Conservation (phyloP, 2,797 vertebrate species). For the Miichthys miiuy region DNA sequence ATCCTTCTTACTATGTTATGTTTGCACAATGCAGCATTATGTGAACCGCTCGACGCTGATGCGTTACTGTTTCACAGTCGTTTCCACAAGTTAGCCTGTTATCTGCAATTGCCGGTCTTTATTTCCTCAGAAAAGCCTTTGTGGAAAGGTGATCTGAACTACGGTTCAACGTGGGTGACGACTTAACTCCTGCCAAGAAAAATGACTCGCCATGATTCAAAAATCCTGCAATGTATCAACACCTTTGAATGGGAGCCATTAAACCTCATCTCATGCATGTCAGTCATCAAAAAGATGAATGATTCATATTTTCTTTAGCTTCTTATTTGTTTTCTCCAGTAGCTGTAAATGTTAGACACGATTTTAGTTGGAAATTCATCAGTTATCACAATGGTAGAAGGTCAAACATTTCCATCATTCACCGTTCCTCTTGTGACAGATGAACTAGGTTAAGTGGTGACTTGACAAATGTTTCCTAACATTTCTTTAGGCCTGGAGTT, state of each 20-base stretch:
- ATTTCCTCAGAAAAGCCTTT: neutral
- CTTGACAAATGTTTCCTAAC: constrained; percentile 29
- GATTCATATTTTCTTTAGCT: neutral
- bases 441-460: neutral
- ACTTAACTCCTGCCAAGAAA: neutral
- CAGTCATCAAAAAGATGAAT: neutral
- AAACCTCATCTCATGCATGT: neutral
- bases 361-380: neutral
- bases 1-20: too few species aligned
- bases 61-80: neutral
- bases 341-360: neutral
- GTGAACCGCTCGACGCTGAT: neutral
- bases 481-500: constrained; percentile 19
- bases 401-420: neutral
- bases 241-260: neutral
- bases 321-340: neutral
- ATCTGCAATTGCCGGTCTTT: neutral
- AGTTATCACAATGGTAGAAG: neutral
- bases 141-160: neutral
- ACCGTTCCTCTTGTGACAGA: neutral
- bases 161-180: neutral
- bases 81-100: neutral
- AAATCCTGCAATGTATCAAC: neutral
- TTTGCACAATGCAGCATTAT: constrained; percentile 3
- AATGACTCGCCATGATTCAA: neutral